Conservation (phyloP, 2,888 invertebrate species). For the Beris chalybata region DNA sequence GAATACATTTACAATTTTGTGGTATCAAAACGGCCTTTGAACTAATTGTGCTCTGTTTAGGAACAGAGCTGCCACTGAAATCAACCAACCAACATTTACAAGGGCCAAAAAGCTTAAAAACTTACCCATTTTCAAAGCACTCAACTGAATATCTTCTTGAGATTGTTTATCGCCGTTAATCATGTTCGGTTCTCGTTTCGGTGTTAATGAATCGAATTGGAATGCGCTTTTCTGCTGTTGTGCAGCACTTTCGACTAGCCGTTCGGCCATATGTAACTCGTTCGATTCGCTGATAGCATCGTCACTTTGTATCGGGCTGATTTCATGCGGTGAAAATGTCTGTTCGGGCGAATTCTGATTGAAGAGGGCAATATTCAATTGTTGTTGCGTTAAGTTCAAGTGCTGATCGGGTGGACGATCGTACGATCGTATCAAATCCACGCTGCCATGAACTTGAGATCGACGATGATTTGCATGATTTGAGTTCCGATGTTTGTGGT, state of each 20-base stretch:
- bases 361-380: slow-evolving; percentile 43
- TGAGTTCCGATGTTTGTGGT: slow-evolving; percentile 50
- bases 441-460: slow-evolving; percentile 41
- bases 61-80: no score
- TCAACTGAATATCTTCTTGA: slow-evolving; percentile 41
- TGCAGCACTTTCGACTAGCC: slow-evolving; percentile 52
- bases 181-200: slow-evolving; percentile 46
- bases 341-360: slow-evolving; percentile 44
- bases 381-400: slow-evolving; percentile 44
- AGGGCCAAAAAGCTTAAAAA: not conserved
- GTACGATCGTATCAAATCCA: slow-evolving; percentile 42
- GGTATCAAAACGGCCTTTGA: no score
- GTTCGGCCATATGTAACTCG: slow-evolving; percentile 55
- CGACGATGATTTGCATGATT: slow-evolving; percentile 43
- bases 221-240: slow-evolving; percentile 55
- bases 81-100: no score
- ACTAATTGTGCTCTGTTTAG: no score
- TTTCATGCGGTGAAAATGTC: slow-evolving; percentile 43
- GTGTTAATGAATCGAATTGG: slow-evolving; percentile 57
- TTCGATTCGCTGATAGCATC: slow-evolving; percentile 10
- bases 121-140: slow-evolving; percentile 42
- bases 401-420: slow-evolving; percentile 42
- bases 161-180: slow-evolving; percentile 34
- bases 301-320: slow-evolving; percentile 39
- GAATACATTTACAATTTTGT: not conserved